These are phyloP conservation scores for Drosophila pandora DNA, from an alignment of 1,140 invertebrate species.

Conservation along the genomic window DNA sequence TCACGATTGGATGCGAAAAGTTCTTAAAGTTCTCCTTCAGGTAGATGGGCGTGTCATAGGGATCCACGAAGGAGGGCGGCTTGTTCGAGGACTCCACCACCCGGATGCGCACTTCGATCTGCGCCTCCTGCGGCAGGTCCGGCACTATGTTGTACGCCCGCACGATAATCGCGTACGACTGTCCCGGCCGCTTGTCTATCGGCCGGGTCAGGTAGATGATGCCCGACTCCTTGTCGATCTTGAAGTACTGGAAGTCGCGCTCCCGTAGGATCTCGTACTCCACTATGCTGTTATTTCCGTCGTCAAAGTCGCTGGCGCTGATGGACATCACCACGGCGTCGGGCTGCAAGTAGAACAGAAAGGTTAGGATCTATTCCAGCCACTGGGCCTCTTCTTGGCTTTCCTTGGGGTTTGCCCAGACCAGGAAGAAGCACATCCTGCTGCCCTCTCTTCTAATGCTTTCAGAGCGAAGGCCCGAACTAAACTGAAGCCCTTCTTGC, in stretches of 20 bases:
- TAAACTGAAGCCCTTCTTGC: slow-evolving; percentile 33
- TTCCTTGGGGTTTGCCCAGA: slow-evolving; percentile 58
- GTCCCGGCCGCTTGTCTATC: slow-evolving; percentile 86
- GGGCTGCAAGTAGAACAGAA: slow-evolving; percentile 65
- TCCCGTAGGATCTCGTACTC: slow-evolving; percentile 87
- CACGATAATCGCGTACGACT: slow-evolving; percentile 89
- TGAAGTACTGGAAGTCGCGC: slow-evolving; percentile 89
- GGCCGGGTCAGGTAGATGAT: slow-evolving; percentile 90
- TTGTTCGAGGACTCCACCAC: slow-evolving; percentile 95
- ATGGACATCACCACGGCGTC: slow-evolving; percentile 92
- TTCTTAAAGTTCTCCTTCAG: slow-evolving; percentile 90
- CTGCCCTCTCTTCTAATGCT: slow-evolving; percentile 2
- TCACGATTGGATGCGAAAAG: slow-evolving; percentile 88
- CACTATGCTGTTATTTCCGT: slow-evolving; percentile 92
- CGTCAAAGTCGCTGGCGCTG: slow-evolving; percentile 94
- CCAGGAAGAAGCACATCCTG: slow-evolving; percentile 37
- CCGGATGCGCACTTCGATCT: slow-evolving; percentile 90
- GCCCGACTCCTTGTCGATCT: slow-evolving; percentile 90
- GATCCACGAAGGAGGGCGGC: slow-evolving; percentile 89
- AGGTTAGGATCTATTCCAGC: not conserved
- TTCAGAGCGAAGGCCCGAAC: slow-evolving; percentile 7
- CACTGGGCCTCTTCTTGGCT: slow-evolving; percentile 15
- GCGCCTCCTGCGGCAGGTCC: slow-evolving; percentile 85
- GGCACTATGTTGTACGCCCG: slow-evolving; percentile 90
- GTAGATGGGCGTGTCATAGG: slow-evolving; percentile 86